Percentiles rank a stretch among this genome's conserved stretches.
These are phyloP conservation scores for Parapsyche elsis DNA, from an alignment of 1,140 invertebrate genomes.

Conservation along the genomic window DNA sequence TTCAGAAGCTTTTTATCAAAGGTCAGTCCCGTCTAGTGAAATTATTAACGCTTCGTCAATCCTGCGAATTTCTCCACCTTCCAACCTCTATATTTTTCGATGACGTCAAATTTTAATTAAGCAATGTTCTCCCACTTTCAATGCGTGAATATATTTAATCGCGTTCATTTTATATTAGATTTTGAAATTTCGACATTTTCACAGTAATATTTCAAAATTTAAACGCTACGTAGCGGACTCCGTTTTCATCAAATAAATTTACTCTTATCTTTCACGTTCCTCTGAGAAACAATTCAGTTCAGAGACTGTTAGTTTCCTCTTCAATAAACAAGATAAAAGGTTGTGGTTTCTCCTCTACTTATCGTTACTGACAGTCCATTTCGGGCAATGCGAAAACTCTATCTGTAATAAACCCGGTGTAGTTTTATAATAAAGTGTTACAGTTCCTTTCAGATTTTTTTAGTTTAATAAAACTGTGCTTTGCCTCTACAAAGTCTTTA, in stretches of 20 bases:
- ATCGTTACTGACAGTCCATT: slow-evolving; percentile 10
- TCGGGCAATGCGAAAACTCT: not conserved
- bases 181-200: too few relatives aligned
- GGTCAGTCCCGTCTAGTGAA: slow-evolving; percentile 7
- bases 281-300: slow-evolving; percentile 1
- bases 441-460: not conserved
- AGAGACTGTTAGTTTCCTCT: slow-evolving; percentile 7
- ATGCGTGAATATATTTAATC: too few relatives aligned
- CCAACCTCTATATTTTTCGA: too few relatives aligned
- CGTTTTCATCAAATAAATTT: not conserved
- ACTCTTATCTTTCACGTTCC: not conserved
- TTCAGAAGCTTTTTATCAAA: slow-evolving; percentile 16
- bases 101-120: too few relatives aligned
- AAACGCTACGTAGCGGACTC: too few relatives aligned
- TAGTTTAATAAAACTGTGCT: not conserved
- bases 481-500: not conserved
- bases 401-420: not conserved
- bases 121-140: too few relatives aligned
- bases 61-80: not conserved
- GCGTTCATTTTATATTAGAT: too few relatives aligned
- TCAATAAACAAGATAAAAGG: slow-evolving; percentile 32
- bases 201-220: too few relatives aligned
- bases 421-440: not conserved
- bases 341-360: slow-evolving; percentile 13
- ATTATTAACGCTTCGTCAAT: not conserved